These are phyloP conservation scores for Acridotheres tristis DNA, from an alignment of 2,797 vertebrate species.

Conservation along the genomic window DNA sequence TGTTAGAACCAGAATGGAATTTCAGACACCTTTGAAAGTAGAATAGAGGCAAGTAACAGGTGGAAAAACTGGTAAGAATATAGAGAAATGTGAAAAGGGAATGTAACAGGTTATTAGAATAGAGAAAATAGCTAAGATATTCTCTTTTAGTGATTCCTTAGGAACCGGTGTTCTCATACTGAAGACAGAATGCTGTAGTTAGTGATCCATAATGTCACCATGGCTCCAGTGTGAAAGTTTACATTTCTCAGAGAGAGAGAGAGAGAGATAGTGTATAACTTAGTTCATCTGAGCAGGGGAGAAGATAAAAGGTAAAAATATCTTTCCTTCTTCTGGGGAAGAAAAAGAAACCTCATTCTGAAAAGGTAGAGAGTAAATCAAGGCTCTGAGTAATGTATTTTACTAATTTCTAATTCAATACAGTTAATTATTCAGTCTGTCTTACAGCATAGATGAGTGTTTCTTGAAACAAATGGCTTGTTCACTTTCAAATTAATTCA, in stretches of 20 bases:
- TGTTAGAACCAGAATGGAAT: background rate
- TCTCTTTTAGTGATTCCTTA: background rate
- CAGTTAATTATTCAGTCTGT: background rate
- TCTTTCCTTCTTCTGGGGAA: rapidly evolving
- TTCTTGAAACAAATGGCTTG: background rate
- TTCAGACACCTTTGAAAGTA: background rate
- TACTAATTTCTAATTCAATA: background rate
- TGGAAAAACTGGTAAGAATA: background rate
- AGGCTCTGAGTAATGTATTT: background rate
- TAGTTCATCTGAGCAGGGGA: background rate
- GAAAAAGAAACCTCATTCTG: background rate
- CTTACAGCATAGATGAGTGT: background rate
- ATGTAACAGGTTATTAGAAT: background rate
- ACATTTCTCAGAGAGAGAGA: background rate
- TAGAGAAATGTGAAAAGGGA: background rate
- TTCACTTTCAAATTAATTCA: background rate
- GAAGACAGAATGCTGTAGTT: background rate
- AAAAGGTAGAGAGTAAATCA: background rate
- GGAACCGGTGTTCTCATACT: background rate
- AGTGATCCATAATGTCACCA: rapidly evolving
- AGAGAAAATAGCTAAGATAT: background rate
- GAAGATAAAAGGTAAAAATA: background rate
- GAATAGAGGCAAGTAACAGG: background rate
- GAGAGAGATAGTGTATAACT: background rate
- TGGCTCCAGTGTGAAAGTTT: background rate